Conservation (phyloP, 2,113 vertebrate species). For the Saguinus imperator region DNA sequence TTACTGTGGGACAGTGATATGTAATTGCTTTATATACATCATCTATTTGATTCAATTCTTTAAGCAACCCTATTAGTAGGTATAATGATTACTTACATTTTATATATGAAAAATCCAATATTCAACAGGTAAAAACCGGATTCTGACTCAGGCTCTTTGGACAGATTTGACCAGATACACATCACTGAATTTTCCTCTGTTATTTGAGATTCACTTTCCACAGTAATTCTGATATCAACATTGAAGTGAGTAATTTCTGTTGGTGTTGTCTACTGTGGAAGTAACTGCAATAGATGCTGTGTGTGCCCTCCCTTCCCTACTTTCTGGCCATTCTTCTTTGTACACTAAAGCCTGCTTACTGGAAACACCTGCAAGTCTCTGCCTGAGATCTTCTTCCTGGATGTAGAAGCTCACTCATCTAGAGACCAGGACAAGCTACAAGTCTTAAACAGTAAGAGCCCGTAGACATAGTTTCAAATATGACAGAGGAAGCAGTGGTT, state of each 20-base stretch:
- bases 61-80: neutral
- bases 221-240: neutral
- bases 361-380: neutral
- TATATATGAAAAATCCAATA: neutral
- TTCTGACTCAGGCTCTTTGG: neutral
- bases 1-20: neutral
- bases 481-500: neutral
- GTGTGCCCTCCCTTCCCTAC: too few relatives aligned
- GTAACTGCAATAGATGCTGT: neutral
- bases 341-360: neutral
- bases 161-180: neutral
- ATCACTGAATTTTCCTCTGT: neutral
- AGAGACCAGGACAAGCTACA: neutral
- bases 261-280: neutral
- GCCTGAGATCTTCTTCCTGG: neutral
- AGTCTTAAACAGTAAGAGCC: too few relatives aligned
- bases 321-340: neutral
- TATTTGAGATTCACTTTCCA: neutral
- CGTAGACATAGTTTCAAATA: neutral
- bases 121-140: neutral
- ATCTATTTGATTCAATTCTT: neutral
- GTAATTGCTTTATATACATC: neutral
- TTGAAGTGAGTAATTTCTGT: neutral
- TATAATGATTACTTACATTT: neutral
- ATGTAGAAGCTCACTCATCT: neutral